phyloP scores from a whole-genome alignment of 2,888 invertebrate genomes.

The Drosophila koepferae region DNA sequence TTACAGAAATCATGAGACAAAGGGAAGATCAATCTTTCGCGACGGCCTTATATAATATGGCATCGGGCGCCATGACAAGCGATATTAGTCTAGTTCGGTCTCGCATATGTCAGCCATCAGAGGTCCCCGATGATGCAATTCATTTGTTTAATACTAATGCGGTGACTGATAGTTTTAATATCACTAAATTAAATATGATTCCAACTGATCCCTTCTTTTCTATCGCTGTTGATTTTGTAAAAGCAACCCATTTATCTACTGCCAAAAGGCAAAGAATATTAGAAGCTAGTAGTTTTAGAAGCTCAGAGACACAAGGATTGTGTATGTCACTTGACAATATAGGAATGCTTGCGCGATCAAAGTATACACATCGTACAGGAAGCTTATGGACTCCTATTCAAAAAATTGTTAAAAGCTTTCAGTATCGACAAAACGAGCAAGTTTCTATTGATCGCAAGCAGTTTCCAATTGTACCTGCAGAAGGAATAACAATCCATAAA shows the following conservation, averaged over 20 bases:
- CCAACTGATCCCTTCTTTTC: background rate
- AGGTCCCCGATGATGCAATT: background rate
- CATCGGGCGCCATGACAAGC: background rate
- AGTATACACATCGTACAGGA: background rate
- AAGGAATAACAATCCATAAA: too few species aligned
- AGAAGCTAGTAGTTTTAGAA: background rate
- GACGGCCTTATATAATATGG: background rate
- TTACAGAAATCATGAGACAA: background rate
- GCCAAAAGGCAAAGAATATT: background rate
- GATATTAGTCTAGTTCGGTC: background rate
- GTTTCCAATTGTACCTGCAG: too few species aligned
- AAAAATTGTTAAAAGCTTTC: too few species aligned
- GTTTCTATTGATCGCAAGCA: background rate
- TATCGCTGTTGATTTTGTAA: background rate
- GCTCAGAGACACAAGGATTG: background rate
- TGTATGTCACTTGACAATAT: background rate
- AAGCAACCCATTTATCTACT: background rate
- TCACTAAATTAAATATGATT: background rate
- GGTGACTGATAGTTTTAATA: background rate
- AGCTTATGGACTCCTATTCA: background rate
- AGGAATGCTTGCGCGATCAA: background rate
- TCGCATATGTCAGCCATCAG: conserved; percentile 1
- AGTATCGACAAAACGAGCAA: background rate
- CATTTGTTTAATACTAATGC: too few species aligned
- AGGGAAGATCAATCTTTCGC: background rate